phyloP scores from a whole-genome alignment of 2,888 invertebrate genomes.

The Platerodrilus igneus region DNA sequence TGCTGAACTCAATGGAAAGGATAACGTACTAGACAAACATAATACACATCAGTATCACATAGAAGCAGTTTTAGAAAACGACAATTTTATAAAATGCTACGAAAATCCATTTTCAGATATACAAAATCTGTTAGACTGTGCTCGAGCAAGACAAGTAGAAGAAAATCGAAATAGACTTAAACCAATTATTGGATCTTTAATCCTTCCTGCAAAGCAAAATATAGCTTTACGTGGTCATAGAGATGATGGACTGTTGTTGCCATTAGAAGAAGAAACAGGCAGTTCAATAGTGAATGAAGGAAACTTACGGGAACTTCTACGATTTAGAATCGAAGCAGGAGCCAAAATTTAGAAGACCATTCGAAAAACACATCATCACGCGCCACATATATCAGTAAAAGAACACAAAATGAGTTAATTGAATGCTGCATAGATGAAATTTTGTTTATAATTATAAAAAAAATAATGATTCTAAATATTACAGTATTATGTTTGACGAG shows the following conservation, averaged over 20 bases:
- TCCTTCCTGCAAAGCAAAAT: conserved; percentile 28
- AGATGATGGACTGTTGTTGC: conserved; percentile 21
- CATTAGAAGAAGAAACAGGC: no score
- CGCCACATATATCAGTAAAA: conserved; percentile 30
- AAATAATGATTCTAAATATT: conserved; percentile 24
- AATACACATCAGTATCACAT: conserved; percentile 19
- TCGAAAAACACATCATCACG: conserved; percentile 27
- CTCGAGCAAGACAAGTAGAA: conserved; percentile 16
- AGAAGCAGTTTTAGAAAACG: conserved; percentile 8
- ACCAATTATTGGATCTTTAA: conserved; percentile 13
- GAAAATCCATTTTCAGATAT: conserved; percentile 12
- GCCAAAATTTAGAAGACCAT: no score
- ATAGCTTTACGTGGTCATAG: conserved; percentile 31
- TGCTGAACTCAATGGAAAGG: conserved; percentile 23
- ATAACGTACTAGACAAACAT: conserved; percentile 22
- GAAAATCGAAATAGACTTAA: conserved; percentile 21
- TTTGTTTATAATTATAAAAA: conserved; percentile 19
- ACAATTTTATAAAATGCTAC: conserved; percentile 5
- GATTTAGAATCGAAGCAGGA: conserved; percentile 25
- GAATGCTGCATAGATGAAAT: conserved; percentile 29
- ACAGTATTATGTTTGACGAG: conserved; percentile 34
- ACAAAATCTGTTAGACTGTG: conserved; percentile 14
- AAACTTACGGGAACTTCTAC: conserved; percentile 26
- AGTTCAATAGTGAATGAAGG: conserved; percentile 3
- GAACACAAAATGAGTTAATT: conserved; percentile 33